Conservation (phyloP, 2,113 vertebrate species). For the Polypterus senegalus region DNA sequence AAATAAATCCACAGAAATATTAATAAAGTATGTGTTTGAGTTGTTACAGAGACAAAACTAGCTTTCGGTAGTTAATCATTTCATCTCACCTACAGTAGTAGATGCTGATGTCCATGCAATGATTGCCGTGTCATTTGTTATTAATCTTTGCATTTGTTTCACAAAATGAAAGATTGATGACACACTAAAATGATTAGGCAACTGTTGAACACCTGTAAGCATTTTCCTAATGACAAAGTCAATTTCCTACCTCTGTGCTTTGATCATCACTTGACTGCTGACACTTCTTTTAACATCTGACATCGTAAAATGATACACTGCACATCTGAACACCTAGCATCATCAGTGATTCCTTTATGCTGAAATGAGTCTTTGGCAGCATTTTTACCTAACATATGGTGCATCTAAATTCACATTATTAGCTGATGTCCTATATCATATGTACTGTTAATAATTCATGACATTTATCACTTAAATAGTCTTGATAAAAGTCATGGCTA, state of each 20-base stretch:
- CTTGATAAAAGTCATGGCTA: slow-evolving; percentile 16
- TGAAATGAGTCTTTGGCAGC: slow-evolving; percentile 38
- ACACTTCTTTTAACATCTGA: neutral
- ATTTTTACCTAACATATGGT: slow-evolving; percentile 44
- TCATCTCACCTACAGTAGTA: too few relatives aligned
- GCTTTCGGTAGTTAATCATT: too few relatives aligned
- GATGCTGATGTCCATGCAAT: neutral
- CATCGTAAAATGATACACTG: neutral
- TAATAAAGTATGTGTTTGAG: too few relatives aligned
- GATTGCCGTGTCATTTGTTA: neutral
- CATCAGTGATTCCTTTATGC: slow-evolving; percentile 38
- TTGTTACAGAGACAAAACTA: too few relatives aligned
- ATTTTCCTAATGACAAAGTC: slow-evolving; percentile 10
- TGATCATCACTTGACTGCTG: neutral
- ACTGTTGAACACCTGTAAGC: slow-evolving; percentile 5
- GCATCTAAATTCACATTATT: slow-evolving; percentile 52
- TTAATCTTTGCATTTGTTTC: slow-evolving; percentile 16
- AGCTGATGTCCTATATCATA: slow-evolving; percentile 48
- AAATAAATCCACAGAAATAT: too few relatives aligned
- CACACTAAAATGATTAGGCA: neutral
- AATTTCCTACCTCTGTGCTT: neutral
- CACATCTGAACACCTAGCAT: too few relatives aligned
- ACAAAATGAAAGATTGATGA: neutral
- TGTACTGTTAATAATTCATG: slow-evolving; percentile 35
- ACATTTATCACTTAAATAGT: slow-evolving; percentile 45